Conservation (phyloP, 1,140 invertebrate species). For the Aphis gossypii region DNA sequence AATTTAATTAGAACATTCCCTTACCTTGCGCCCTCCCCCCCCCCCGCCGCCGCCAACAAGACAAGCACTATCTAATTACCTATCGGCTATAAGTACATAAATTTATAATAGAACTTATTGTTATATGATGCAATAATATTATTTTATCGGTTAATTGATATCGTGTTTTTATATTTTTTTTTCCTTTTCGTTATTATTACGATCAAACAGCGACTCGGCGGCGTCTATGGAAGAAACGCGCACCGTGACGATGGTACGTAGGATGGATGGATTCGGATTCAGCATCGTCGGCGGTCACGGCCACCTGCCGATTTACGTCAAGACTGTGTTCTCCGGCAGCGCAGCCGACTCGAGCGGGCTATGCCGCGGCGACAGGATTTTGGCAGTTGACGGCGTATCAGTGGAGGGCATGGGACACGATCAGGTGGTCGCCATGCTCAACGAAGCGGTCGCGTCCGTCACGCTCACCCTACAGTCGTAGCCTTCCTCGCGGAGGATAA, state of each 20-base stretch:
- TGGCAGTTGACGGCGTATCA: slow-evolving; percentile 67
- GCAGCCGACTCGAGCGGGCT: slow-evolving; percentile 74
- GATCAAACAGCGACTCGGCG: slow-evolving; percentile 37
- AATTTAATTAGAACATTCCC: no score
- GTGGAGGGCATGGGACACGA: slow-evolving; percentile 71
- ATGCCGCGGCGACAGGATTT: slow-evolving; percentile 71
- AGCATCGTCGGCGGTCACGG: slow-evolving; percentile 83
- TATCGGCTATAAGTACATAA: background rate
- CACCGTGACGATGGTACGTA: slow-evolving; percentile 73
- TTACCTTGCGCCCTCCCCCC: no score
- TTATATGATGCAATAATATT: background rate
- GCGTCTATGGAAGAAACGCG: slow-evolving; percentile 55
- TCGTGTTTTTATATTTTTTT: background rate
- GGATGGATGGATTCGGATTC: slow-evolving; percentile 77
- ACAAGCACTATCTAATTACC: no score
- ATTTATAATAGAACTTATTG: background rate
- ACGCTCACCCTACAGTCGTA: slow-evolving; percentile 66
- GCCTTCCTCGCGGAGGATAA: background rate
- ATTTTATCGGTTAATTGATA: background rate
- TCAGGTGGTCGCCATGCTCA: slow-evolving; percentile 70
- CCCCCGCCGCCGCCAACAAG: no score
- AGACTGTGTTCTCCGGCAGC: slow-evolving; percentile 82
- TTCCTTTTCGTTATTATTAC: background rate
- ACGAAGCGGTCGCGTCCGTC: slow-evolving; percentile 68
- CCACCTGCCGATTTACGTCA: slow-evolving; percentile 81